Evolutionary conservation across 2,888 invertebrate species (phyloP).

Genomic region (Caenorhabditis virilis): DNA sequence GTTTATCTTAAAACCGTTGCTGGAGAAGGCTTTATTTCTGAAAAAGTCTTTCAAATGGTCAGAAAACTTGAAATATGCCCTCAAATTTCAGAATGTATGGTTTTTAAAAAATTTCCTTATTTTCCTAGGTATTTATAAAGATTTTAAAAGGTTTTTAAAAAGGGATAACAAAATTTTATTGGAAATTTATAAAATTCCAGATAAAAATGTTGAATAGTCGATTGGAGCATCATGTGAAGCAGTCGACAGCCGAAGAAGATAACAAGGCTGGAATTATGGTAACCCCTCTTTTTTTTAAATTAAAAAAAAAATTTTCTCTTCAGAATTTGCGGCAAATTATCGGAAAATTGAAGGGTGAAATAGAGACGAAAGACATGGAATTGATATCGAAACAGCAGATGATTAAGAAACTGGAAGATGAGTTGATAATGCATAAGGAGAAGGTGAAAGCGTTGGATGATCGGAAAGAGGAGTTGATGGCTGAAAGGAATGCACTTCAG

Average conservation of each 20-base stretch:
- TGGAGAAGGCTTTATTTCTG: no score
- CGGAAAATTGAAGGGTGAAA: constrained; percentile 11
- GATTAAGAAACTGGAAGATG: constrained; percentile 9
- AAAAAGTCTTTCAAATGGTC: no score
- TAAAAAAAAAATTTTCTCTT: neutral
- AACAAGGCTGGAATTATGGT: constrained; percentile 10
- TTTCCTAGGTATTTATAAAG: no score
- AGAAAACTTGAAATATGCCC: no score
- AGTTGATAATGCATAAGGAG: constrained; percentile 22
- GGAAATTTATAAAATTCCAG: no score
- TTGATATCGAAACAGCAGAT: constrained; percentile 8
- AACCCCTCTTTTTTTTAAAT: neutral
- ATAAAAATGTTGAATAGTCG: constrained; percentile 10
- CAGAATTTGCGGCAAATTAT: constrained; percentile 16
- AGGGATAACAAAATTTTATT: no score
- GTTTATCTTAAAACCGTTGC: no score
- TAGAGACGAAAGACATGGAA: constrained; percentile 2
- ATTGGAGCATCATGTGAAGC: constrained; percentile 25
- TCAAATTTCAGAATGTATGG: no score
- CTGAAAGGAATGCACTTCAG: constrained; percentile 17
- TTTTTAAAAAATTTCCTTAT: no score
- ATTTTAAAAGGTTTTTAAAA: no score
- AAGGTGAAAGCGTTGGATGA: constrained; percentile 18
- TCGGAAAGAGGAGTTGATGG: constrained; percentile 17
- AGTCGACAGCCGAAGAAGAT: constrained; percentile 21